Evolutionary conservation across 2,888 invertebrate genomes (phyloP), one percentile per base, ranked within the genome.

Genomic region (Nomada ruficornis): DNA sequence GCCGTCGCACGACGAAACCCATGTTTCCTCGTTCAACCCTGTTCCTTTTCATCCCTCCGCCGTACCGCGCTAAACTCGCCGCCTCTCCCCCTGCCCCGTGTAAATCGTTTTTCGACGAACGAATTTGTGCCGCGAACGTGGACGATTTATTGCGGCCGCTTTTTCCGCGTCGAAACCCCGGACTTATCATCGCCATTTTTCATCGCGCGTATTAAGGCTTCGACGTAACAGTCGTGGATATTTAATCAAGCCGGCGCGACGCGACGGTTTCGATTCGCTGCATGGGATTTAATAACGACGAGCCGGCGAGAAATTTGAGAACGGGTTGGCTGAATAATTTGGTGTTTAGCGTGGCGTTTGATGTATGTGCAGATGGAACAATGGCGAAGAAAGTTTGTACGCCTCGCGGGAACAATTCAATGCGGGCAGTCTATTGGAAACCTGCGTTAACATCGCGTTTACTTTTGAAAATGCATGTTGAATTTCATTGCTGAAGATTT

Each of bases 41-140:
- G 67, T 42, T 52, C 59, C 36, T 13, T 29, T 50, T 36, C 36
- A 7, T 20, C 18, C 42, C 2, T 20, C 47, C 47, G 15, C 23
- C n/a, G 18, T 29, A 20, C 50, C 1, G 44, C 44, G 3, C n/a
- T n/a, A 0, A 10, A 20, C 57, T 13, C 10, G 20, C 23, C 57
- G 23, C 2, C 23, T 26, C 23, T 57, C 26, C 15, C 10, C 29
- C 2, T 18, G 2, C 20, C 2, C 13, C 29, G 23, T 62, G 77
- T 77, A 62, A 77, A 80, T 80, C 78, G 78, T 77, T 77, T 80
- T 65, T 67, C 65, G 59, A 65, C 65, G 78, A 80, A 80, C 54
- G 70, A 26, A 64, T 65, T 59, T 69, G 44, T 64, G 42, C 44
- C 68, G 20, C 20, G 68, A 20, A 44, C 57, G 20, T 20, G 52